Base-by-base conservation (phyloP, 2,797 vertebrate species). In the Poeciliopsis gracilis region DNA sequence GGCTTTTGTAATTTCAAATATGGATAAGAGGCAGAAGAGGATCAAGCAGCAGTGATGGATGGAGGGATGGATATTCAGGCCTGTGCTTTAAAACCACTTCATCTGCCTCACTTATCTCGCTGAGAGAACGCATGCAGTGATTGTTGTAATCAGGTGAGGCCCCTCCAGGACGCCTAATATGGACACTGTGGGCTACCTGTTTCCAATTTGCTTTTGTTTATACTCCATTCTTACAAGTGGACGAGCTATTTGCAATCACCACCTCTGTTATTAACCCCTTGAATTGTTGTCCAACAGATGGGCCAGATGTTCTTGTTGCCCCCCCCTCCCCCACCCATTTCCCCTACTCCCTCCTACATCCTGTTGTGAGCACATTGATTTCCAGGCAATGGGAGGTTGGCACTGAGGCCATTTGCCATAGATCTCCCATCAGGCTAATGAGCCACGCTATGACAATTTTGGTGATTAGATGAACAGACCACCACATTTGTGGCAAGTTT, bases 1-100 rank as follows among this genome's bases (percentile, higher is more conserved):
- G 87, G 91, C 91, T 91, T 91, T 92, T 94, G 91, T 92, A 92
- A 86, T 94, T 94, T 93, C 84, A 93, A 94, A 95, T 90, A 91
- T 90, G 92, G 93, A 89, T 92, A 93, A 94, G 93, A 93, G 90
- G 91, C 81, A 61, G 87, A 86, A 72, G 84, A 92, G 91, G 86
- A 92, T 93, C 89, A 92, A 89, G 87, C 87, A 87, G 73, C 53
- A 88, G 80, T 49, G 67, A 80, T 76, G 81, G 86, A 91, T 89
- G 86, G 84, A 87, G 88, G 87, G 87, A 86, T 89, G 85, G 61
- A 87, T 84, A 79, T 81, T 82, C 80, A 59, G 85, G 87, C 87
- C 80, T 86, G 82, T 87, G 90, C 90, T 95, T 95, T 92, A 93
- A 92, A 94, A 91, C 90, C 93, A 90, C 92, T 94, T 88, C 85